phyloP scores from a whole-genome alignment of 2,797 vertebrate species.

The Heliangelus exortis region DNA sequence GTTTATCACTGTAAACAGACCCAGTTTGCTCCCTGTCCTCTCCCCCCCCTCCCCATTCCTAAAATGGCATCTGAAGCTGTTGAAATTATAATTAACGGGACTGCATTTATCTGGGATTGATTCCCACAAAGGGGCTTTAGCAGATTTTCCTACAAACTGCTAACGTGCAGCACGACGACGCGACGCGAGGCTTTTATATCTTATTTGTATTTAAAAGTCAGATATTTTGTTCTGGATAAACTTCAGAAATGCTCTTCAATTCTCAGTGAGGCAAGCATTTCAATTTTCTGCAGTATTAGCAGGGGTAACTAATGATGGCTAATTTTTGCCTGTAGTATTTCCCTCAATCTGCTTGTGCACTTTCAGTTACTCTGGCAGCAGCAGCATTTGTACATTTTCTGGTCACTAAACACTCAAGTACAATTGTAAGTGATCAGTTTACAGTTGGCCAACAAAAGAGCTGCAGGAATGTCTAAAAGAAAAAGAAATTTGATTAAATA shows the following conservation, averaged over 20 bases:
- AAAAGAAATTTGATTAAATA: slow-evolving; percentile 64
- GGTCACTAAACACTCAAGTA: slow-evolving; percentile 87
- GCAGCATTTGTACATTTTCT: slow-evolving; percentile 84
- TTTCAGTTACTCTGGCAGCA: slow-evolving; percentile 77
- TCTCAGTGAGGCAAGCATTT: slow-evolving; percentile 82
- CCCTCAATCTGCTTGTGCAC: slow-evolving; percentile 81
- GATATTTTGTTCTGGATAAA: slow-evolving; percentile 77
- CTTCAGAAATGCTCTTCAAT: slow-evolving; percentile 80
- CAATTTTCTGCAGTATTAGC: slow-evolving; percentile 86
- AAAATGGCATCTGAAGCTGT: slow-evolving; percentile 32
- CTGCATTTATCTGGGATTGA: slow-evolving; percentile 11
- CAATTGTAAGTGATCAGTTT: slow-evolving; percentile 82
- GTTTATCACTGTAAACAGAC: background rate
- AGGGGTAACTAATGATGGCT: slow-evolving; percentile 82
- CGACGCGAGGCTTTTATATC: background rate
- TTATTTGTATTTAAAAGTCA: slow-evolving; percentile 58
- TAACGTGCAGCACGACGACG: background rate
- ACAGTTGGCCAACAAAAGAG: slow-evolving; percentile 74
- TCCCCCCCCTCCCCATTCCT: background rate
- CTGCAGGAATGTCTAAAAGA: slow-evolving; percentile 71
- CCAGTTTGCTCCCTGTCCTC: background rate
- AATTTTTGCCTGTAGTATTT: slow-evolving; percentile 84
- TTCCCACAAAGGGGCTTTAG: slow-evolving; percentile 32
- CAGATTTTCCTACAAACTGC: slow-evolving; percentile 27
- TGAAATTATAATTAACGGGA: slow-evolving; percentile 39